Evolutionary conservation across 2,888 invertebrate genomes (phyloP).

Genomic region (Allacma fusca): DNA sequence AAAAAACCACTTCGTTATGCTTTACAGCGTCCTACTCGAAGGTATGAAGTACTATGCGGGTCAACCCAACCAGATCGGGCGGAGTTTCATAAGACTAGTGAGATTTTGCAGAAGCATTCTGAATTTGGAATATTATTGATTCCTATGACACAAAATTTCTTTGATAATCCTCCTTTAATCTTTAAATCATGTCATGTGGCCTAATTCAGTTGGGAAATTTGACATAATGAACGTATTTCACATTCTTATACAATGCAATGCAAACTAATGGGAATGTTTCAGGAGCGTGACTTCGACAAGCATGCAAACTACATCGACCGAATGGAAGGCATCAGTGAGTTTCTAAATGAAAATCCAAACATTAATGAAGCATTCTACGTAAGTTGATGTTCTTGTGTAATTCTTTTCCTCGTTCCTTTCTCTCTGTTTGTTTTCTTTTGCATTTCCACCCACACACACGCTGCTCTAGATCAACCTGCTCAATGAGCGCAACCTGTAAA

Average conservation of each 20-base stretch:
- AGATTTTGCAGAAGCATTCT: slow-evolving; percentile 62
- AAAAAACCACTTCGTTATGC: slow-evolving; percentile 6
- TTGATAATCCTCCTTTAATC: too few relatives aligned
- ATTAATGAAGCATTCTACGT: slow-evolving; percentile 85
- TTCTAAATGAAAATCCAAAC: slow-evolving; percentile 75
- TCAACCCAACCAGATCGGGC: slow-evolving; percentile 86
- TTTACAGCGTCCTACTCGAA: slow-evolving; percentile 82
- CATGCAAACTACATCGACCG: slow-evolving; percentile 90
- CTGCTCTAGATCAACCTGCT: slow-evolving; percentile 7
- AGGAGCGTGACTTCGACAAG: slow-evolving; percentile 92
- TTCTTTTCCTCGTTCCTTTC: neutral
- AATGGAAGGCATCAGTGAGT: slow-evolving; percentile 82
- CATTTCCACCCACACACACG: neutral
- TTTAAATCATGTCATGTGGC: too few relatives aligned
- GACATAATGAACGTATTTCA: too few relatives aligned
- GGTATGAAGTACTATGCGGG: slow-evolving; percentile 92
- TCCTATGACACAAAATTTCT: too few relatives aligned
- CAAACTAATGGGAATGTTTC: slow-evolving; percentile 33
- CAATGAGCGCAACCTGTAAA: slow-evolving; percentile 16
- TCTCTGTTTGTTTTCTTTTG: neutral
- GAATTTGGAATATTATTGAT: neutral
- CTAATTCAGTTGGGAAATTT: too few relatives aligned
- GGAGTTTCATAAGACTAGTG: slow-evolving; percentile 83
- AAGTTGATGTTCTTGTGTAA: slow-evolving; percentile 62
- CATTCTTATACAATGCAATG: too few relatives aligned